Percentiles rank a stretch among this genome's conserved stretches.
phyloP scores from a whole-genome alignment of 2,797 vertebrate genomes.

The Tragopan temminckii region DNA sequence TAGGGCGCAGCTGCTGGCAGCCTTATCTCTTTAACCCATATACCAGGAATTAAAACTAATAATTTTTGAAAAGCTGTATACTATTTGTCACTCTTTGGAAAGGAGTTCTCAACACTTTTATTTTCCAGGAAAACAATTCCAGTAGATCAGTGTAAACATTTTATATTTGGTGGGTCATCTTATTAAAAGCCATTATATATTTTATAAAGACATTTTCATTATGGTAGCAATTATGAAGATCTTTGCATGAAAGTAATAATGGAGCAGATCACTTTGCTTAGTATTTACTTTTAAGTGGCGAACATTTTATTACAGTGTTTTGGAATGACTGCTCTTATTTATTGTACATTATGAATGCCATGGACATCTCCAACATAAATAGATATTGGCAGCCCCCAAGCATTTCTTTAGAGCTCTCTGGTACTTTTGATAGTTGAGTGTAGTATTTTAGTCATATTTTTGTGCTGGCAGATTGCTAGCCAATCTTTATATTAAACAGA shows the following conservation, averaged over 20 bases:
- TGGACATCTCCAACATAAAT: constrained; percentile 27
- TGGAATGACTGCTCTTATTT: constrained; percentile 53
- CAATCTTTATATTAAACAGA: constrained; percentile 38
- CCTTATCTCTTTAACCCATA: constrained; percentile 55
- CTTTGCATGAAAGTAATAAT: constrained; percentile 14
- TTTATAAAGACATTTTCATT: constrained; percentile 61
- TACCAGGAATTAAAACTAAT: constrained; percentile 42
- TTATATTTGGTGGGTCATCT: constrained; percentile 42
- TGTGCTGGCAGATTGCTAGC: constrained; percentile 42
- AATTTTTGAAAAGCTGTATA: background rate
- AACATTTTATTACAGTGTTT: constrained; percentile 64
- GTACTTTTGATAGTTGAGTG: constrained; percentile 40
- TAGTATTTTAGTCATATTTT: constrained; percentile 50
- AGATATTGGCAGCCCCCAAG: constrained; percentile 45
- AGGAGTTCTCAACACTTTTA: constrained; percentile 37
- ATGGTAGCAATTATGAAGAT: constrained; percentile 45
- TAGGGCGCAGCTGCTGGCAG: constrained; percentile 63
- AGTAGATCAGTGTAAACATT: constrained; percentile 52
- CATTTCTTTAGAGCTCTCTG: constrained; percentile 47
- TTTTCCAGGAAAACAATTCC: constrained; percentile 45
- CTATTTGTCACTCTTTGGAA: constrained; percentile 51
- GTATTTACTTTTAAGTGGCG: constrained; percentile 72
- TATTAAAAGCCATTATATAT: constrained; percentile 64
- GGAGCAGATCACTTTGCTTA: constrained; percentile 28
- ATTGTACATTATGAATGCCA: constrained; percentile 54